phyloP scores from a whole-genome alignment of 1,140 invertebrate species.

The Pogonognathellus flavescens region DNA sequence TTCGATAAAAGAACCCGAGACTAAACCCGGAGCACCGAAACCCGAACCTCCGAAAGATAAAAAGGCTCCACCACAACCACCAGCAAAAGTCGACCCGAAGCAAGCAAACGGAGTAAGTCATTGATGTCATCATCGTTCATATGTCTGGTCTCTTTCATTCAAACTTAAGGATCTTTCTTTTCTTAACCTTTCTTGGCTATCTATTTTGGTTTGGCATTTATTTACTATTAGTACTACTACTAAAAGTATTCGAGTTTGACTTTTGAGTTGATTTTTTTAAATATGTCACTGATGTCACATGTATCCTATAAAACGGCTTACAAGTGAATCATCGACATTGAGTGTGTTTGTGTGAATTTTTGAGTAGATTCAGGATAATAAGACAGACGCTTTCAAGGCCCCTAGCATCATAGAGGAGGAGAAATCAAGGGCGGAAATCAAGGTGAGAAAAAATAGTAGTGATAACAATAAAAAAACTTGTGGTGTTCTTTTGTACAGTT shows the following conservation, averaged over 20 bases:
- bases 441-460: not conserved
- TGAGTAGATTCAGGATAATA: slow-evolving; percentile 53
- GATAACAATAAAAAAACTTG: not conserved
- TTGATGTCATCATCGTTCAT: not conserved
- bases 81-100: not conserved
- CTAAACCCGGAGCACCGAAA: slow-evolving; percentile 54
- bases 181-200: not conserved
- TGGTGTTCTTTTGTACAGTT: not conserved
- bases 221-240: not conserved
- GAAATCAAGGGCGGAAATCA: slow-evolving; percentile 17
- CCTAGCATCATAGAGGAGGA: slow-evolving; percentile 55
- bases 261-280: not conserved
- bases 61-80: slow-evolving; percentile 18
- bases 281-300: not conserved
- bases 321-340: not conserved
- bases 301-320: not conserved
- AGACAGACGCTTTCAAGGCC: slow-evolving; percentile 26
- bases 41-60: slow-evolving; percentile 32
- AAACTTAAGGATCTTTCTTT: not conserved
- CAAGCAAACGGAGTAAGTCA: slow-evolving; percentile 55
- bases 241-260: not conserved
- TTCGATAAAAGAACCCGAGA: slow-evolving; percentile 69
- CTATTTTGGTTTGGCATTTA: not conserved
- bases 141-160: slow-evolving; percentile 15
- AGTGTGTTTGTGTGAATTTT: slow-evolving; percentile 40